Evolutionary conservation across 2,888 invertebrate genomes (phyloP).

Genomic region (Scotopteryx bipunctaria): DNA sequence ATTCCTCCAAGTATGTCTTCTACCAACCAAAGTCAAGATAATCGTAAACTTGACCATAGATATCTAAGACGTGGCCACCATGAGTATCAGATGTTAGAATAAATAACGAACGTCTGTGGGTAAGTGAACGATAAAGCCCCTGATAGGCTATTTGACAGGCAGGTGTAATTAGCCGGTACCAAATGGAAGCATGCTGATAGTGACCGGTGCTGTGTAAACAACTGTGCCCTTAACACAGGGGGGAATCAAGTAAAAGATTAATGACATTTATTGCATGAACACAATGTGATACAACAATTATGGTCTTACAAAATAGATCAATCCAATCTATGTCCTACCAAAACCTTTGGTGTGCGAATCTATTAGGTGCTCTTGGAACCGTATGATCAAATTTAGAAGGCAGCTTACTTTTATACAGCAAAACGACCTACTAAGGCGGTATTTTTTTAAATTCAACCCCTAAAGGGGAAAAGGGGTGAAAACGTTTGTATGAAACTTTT

Average conservation of each 20-base stretch:
- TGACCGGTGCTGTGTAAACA: constrained; percentile 60
- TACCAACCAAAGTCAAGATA: constrained; percentile 23
- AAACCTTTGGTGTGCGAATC: no score
- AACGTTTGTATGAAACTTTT: no score
- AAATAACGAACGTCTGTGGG: constrained; percentile 41
- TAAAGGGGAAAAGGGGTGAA: no score
- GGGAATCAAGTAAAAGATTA: no score
- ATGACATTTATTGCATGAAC: no score
- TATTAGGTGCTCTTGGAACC: no score
- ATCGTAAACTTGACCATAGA: constrained; percentile 34
- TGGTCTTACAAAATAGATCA: no score
- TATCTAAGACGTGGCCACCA: constrained; percentile 31
- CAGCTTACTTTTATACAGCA: background rate
- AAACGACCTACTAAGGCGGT: background rate
- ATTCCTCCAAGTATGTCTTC: no score
- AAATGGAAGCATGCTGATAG: constrained; percentile 42
- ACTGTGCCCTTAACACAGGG: constrained; percentile 59
- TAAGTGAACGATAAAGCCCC: constrained; percentile 65
- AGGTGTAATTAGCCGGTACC: constrained; percentile 74
- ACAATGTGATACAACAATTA: no score
- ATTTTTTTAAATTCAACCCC: no score
- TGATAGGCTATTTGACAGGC: constrained; percentile 71
- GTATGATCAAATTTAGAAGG: no score
- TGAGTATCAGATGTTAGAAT: constrained; percentile 40
- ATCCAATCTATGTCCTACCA: no score